Evolutionary conservation across 2,797 vertebrate species (phyloP).

Genomic region (Coracias cyanogaster): DNA sequence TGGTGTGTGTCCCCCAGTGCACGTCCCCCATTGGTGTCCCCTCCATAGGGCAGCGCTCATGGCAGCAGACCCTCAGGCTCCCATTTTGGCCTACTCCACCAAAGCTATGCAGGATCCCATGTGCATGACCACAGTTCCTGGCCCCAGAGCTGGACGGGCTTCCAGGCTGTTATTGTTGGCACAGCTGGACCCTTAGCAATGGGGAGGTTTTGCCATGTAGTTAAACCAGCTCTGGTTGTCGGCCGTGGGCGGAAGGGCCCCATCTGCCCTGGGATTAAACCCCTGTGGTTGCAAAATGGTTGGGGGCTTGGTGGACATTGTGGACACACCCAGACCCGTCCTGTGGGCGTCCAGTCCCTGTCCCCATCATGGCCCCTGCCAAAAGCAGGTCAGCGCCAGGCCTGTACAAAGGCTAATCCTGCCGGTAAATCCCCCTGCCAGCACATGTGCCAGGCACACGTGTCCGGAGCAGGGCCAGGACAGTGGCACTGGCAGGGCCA

Average conservation of each 20-base stretch:
- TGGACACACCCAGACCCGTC: neutral
- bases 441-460: neutral
- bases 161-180: neutral
- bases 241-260: neutral
- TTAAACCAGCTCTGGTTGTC: neutral
- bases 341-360: neutral
- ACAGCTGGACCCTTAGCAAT: neutral
- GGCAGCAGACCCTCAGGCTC: neutral
- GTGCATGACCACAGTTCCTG: accelerated
- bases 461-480: accelerated
- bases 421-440: neutral
- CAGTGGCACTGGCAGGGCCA: neutral
- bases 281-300: neutral
- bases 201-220: neutral
- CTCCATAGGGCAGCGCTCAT: accelerated
- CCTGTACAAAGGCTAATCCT: neutral
- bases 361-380: neutral
- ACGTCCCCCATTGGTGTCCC: accelerated
- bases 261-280: neutral
- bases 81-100: neutral
- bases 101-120: accelerated
- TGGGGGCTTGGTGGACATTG: neutral
- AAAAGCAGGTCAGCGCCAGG: neutral
- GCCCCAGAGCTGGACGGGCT: neutral
- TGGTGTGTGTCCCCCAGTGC: accelerated